Conservation (phyloP, 2,797 vertebrate species). For the Crenichthys baileyi region DNA sequence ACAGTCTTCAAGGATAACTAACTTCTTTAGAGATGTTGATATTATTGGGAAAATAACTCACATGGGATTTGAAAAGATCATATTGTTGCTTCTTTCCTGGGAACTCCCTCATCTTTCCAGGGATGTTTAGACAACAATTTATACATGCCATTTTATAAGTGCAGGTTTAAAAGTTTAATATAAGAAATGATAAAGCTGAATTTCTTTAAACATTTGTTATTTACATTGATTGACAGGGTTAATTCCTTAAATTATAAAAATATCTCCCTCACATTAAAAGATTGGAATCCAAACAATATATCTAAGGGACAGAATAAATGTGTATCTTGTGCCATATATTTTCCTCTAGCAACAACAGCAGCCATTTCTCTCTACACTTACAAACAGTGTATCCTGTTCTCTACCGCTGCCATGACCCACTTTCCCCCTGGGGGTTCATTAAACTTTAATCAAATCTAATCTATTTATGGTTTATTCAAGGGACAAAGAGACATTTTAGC, state of each 20-base stretch:
- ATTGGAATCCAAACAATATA: background rate
- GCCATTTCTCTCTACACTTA: conserved; percentile 47
- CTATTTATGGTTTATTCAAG: conserved; percentile 59
- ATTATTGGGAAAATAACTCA: background rate
- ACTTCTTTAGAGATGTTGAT: background rate
- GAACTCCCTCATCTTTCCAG: background rate
- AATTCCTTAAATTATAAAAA: conserved; percentile 29
- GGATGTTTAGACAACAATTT: background rate
- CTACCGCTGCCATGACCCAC: conserved; percentile 60
- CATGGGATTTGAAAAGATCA: background rate
- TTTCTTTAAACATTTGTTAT: conserved; percentile 1
- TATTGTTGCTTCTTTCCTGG: background rate
- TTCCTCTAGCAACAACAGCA: conserved; percentile 25
- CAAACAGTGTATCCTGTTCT: conserved; percentile 40
- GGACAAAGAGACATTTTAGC: conserved; percentile 42
- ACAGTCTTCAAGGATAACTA: background rate
- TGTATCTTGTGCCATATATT: conserved; percentile 9
- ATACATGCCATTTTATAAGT: background rate
- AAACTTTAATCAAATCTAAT: conserved; percentile 69
- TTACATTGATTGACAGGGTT: conserved; percentile 16
- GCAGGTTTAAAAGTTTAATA: too few relatives aligned
- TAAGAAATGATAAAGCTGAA: background rate
- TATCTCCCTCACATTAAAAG: conserved; percentile 9
- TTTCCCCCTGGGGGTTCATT: conserved; percentile 68
- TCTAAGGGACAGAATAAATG: background rate